Conservation (phyloP, 37 sponge, comb jelly and placozoan species). For the Beroe ovata region DNA sequence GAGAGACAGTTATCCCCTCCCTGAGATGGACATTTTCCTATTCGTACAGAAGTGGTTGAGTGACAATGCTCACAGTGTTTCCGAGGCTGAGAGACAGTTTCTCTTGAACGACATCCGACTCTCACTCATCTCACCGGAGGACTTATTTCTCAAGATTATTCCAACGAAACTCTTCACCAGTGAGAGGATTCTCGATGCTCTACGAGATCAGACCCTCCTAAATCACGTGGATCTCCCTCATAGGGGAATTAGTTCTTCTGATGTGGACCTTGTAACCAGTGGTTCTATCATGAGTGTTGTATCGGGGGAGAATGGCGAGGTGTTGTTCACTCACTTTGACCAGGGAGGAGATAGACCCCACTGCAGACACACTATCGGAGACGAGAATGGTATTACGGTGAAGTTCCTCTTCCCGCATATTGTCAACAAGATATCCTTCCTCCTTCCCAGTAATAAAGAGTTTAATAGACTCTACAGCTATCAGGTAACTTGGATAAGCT, state of each 20-base stretch:
- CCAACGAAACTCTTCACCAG: constrained; percentile 51
- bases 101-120: constrained; percentile 19
- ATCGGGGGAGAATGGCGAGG: constrained; percentile 59
- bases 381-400: constrained; percentile 19
- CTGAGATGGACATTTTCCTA: constrained; percentile 83
- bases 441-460: constrained; percentile 47
- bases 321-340: constrained; percentile 21
- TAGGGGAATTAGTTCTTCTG: not conserved
- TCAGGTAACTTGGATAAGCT: too few species aligned
- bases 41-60: constrained; percentile 76
- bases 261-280: not conserved
- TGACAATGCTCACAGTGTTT: not conserved
- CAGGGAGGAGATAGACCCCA: not conserved
- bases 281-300: constrained; percentile 21
- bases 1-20: constrained; percentile 63
- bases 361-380: constrained; percentile 40
- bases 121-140: constrained; percentile 51
- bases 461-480: constrained; percentile 46
- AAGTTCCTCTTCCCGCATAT: constrained; percentile 37
- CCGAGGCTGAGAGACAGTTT: not conserved
- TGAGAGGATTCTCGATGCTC: constrained; percentile 58
- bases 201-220: constrained; percentile 22
- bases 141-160: constrained; percentile 18
- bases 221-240: constrained; percentile 57
- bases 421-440: constrained; percentile 52